Percentiles rank a stretch among this genome's conserved stretches.
phyloP scores from a whole-genome alignment of 2,797 vertebrate species.

The Caiman crocodilus region DNA sequence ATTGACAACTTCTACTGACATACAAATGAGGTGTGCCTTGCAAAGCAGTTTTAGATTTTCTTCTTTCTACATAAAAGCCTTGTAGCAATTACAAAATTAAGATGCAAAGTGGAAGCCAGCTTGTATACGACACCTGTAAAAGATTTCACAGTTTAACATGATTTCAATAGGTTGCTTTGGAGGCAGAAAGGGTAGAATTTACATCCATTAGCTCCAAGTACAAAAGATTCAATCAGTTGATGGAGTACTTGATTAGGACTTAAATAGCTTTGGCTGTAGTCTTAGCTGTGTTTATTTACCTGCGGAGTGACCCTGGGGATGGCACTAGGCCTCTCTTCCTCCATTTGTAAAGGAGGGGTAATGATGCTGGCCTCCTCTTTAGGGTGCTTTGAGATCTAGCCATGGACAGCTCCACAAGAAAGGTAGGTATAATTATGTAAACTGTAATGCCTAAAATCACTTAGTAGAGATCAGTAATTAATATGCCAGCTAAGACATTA shows the following conservation, averaged over 20 bases:
- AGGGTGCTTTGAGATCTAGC: background rate
- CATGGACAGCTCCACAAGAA: background rate
- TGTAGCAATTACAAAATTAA: background rate
- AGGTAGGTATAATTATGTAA: background rate
- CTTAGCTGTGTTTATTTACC: background rate
- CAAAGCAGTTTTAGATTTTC: background rate
- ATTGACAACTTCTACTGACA: background rate
- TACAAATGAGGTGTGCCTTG: background rate
- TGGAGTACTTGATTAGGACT: background rate
- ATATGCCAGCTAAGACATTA: background rate
- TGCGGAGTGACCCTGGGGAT: background rate
- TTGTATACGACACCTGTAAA: background rate
- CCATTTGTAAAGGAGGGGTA: background rate
- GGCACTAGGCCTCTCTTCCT: background rate
- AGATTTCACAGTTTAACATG: background rate
- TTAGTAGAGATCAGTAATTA: background rate
- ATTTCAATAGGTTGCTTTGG: background rate
- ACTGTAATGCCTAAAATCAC: background rate
- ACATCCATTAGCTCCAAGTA: background rate
- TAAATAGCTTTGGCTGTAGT: background rate
- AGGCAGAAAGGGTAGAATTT: no score
- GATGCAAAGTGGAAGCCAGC: background rate
- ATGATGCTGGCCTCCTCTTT: background rate
- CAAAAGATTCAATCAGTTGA: background rate
- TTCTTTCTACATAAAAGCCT: background rate